A percentile compares a stretch with the other conserved stretches of the same genome.
These are phyloP conservation scores for Microtus oregoni DNA, from an alignment of 2,113 vertebrate species.

Conservation along the genomic window DNA sequence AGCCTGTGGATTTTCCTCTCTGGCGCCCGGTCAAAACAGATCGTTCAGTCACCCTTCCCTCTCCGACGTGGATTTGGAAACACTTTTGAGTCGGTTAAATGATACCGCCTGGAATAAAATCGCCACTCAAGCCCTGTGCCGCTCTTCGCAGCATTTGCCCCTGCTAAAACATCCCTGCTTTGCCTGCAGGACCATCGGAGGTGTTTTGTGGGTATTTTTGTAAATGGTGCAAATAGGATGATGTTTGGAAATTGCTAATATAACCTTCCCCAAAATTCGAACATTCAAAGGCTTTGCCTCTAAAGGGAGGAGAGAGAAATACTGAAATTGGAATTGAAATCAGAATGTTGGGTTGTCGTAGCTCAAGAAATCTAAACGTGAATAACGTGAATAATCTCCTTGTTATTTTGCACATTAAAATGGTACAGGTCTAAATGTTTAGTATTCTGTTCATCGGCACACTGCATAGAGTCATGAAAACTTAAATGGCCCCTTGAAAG, in stretches of 20 bases:
- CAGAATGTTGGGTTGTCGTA: slow-evolving; percentile 11
- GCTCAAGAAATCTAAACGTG: background rate
- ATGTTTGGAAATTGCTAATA: background rate
- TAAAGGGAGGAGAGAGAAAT: background rate
- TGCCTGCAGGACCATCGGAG: background rate
- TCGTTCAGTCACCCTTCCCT: background rate
- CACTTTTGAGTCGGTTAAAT: slow-evolving; percentile 28
- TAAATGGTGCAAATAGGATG: slow-evolving; percentile 1
- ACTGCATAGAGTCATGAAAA: background rate
- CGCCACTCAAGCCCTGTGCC: slow-evolving; percentile 41
- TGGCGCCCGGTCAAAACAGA: background rate
- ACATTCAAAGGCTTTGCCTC: slow-evolving; percentile 30
- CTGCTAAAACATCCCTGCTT: slow-evolving; percentile 13
- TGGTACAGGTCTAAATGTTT: background rate
- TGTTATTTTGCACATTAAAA: slow-evolving; percentile 31
- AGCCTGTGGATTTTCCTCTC: slow-evolving; percentile 26
- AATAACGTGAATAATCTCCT: slow-evolving; percentile 3
- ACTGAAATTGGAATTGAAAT: slow-evolving; percentile 63
- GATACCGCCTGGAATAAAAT: background rate
- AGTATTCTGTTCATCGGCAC: background rate
- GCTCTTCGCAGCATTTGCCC: background rate
- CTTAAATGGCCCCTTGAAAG: slow-evolving; percentile 15
- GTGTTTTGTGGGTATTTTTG: background rate
- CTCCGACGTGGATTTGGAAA: background rate
- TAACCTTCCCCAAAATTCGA: background rate